A percentile compares a stretch with the other conserved stretches of the same genome.
phyloP scores from a whole-genome alignment of 53 echinoderm and acorn worm species.

The Paracentrotus lividus region DNA sequence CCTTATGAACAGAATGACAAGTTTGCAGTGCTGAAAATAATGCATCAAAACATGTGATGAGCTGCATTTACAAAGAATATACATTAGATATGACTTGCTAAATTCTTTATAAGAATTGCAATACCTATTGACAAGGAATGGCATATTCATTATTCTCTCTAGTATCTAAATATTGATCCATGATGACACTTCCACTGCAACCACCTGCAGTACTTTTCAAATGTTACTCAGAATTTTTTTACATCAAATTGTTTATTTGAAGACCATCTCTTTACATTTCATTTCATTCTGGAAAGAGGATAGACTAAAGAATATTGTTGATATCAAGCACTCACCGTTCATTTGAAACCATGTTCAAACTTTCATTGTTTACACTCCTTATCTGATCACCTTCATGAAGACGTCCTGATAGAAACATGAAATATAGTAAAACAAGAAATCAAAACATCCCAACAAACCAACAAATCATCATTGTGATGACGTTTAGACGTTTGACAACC shows the following conservation, averaged over 20 bases:
- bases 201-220: neutral
- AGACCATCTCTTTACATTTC: neutral
- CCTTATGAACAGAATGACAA: neutral
- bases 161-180: neutral
- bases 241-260: too few species aligned
- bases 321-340: conserved; percentile 85
- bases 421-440: neutral
- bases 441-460: neutral
- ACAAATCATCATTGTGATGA: too few species aligned
- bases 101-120: neutral
- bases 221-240: too few species aligned
- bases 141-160: neutral
- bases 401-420: conserved; percentile 79
- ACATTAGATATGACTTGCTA: neutral
- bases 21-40: neutral
- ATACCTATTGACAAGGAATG: neutral
- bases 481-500: too few species aligned
- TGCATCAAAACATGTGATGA: neutral
- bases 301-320: neutral
- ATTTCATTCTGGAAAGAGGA: neutral
- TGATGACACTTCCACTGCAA: neutral
- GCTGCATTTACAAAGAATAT: too few species aligned
- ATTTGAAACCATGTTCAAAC: conserved; percentile 88
- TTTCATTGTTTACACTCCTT: conserved; percentile 90
- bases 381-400: conserved; percentile 96